Base-by-base conservation (phyloP, 2,113 vertebrate genomes). In the Sprattus sprattus region DNA sequence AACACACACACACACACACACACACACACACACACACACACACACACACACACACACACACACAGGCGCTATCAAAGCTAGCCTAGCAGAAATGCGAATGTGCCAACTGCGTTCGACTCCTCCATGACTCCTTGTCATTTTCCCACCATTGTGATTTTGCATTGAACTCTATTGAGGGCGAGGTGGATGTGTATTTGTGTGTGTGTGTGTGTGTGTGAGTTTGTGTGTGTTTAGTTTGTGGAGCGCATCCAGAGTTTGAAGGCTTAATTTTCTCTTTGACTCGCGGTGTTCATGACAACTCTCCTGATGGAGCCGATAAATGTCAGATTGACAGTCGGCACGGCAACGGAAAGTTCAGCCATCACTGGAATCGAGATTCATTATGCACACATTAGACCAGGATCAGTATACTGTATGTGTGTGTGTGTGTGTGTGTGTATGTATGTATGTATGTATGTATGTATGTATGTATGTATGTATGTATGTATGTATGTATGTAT, bases 291-390 rank as follows among this genome's bases (percentile, higher is more conserved):
- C 80, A 78, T 81, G 47, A 25, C 46, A 16, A 28, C 75, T 85
- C 71, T 50, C 45, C 78, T 88, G 85, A 88, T 85, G 85, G 57
- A 84, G 57, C 67, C 82, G 82, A 89, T 84, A 87, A 87, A 85
- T 88, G 87, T 85, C 85, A 88, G 15, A 18, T 54, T 67, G 82
- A 64, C 75, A 64, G 47, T 2, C 9, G 13, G 75, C 32, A 28
- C 32, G 50, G 83, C 83, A 85, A 82, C 78, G 64, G 25, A 85
- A 60, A 88, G 84, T 85, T 81, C 81, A 78, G 25, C 67, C 16
- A 64, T 57, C 52, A 81, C 25, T 82, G 67, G 60, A 82, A 81
- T 87, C 71, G 71, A 54, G 32, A 83, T 80, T 78, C 45, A 57
- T 84, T 84, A 45, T 25, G n/a, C 25, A 45, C 80, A 13, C 80